Base-by-base conservation (phyloP, 2,888 invertebrate genomes). In the Drosophila helvetica region DNA sequence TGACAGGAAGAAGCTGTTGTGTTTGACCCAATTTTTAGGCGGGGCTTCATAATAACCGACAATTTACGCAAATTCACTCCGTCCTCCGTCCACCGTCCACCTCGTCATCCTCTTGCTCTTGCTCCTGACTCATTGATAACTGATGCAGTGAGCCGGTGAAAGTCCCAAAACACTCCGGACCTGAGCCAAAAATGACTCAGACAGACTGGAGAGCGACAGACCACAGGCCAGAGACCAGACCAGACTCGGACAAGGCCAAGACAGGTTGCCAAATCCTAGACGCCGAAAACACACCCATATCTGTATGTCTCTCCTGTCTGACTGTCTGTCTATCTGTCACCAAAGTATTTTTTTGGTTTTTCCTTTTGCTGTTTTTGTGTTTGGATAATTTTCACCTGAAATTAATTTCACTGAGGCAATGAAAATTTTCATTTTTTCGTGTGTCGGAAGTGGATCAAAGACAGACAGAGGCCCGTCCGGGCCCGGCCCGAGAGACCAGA, bases 361-460 rank as follows among this genome's bases (percentile, higher is more conserved):
- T 33, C 46, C 45, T 25, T 47, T 8, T 8, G 27, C 27, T 27
- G 27, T 8, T 47, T 47, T 66, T 55, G 25, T 57, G 53, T 74
- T 74, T 59, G 51, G 74, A 57, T 56, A 74, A 71, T 56, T 65
- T 74, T 71, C 74, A 57, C 70, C 53, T 50, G 33, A 43, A 63
- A 55, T 33, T 55, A 55, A 63, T 80, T 84, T 84, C 80, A 76
- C 77, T 61, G 59, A 64, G 60, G 56, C 56, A 60, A 60, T 60
- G 60, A 58, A 30, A 62, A 70, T 80, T 78, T 83, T 75, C 75
- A 67, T 70, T 82, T 77, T 77, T 64, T 73, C 58, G 60, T 42
- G 22, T 46, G 65, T 70, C 82, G 86, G 87, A 87, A 87, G 86
- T 81, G 60, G 88, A 79, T 81, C 82, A 81, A 87, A 81, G 77